Base-by-base conservation (phyloP, 1,140 invertebrate species). In the Temnothorax nylanderi region DNA sequence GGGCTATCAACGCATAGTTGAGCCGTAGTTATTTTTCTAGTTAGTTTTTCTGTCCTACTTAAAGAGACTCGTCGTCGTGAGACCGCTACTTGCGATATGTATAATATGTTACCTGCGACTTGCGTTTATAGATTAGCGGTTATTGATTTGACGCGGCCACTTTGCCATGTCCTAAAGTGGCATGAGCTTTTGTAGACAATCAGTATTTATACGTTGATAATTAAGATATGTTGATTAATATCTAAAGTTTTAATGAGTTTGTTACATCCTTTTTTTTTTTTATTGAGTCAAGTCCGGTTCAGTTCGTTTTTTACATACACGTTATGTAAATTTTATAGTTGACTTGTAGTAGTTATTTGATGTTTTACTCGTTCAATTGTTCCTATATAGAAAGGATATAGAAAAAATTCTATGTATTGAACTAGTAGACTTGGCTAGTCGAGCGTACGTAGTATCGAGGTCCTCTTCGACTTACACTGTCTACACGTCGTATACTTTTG, bases 171-270 rank as follows among this genome's bases (percentile, higher is more conserved):
- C 16, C 1, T 34, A 47, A 74, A 81, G 49, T 82, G 41, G 34
- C 21, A 37, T 41, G 56, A 84, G 69, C 69, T 84, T 74, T 84
- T 74, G 18, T 75, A 58, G 32, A 84, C 41, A 8, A 75, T 62
- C 69, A 74, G 80, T 84, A 84, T 84, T 82, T 84, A 74, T 84
- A 80, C n/a, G 47, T 69, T 41, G 26, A 82, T 37, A 47, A 84
- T 54, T 56, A 49, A 74, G 54, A 74, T 72, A 56, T 74, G 69
- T 84, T 75, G 54, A 60, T 41, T 74, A 74, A 74, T 85, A 76
- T 78, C 76, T 65, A 65, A 85, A 78, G 37, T 78, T 76, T 78
- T 78, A 78, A 85, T 47, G 74, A 64, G 47, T 58, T 78, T 85
- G 71, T 85, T 85, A 78, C 58, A 26, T 26, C 26, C 1, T 26